Evolutionary conservation across 2,888 invertebrate species (phyloP), one percentile per base, ranked within the genome.

Genomic region (Lasioglossum malachurum): DNA sequence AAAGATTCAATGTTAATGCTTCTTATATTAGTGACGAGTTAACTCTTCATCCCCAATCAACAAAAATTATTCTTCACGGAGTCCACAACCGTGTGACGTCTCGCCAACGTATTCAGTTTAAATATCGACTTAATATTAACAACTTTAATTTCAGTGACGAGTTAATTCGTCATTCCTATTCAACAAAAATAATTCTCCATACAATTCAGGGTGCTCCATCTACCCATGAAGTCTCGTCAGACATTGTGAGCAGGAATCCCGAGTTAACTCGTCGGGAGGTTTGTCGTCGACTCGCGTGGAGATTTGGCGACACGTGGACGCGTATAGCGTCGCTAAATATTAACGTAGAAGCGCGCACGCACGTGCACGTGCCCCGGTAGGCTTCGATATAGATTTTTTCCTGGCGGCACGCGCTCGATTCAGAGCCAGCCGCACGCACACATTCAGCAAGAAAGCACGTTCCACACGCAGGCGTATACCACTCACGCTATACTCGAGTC

Each of bases 381-480:
- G 57, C 57, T 81, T 75, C 75, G 78, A 78, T 88, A 90, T 89
- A 90, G 89, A 89, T 89, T 89, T 89, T 80, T 78, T 77, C 73
- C 74, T n/a, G 38, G 27, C 67, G 19, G 78, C 82, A 83, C 86
- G 75, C 85, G 79, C 82, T 73, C 86, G 86, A 74, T 78, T 86
- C 75, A 38, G 49, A 44, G 64, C 1, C 74, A 41, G 60, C 71
- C 76, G 38, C 46, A 41, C 60, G 27, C 57, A 46, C 78, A 53
- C 76, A 27, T 57, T 35, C 44, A 31, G 2, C 35, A 16, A 7
- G 2, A n/a, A 23, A 23, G 14, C 71, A 71, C 12, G 71, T n/a
- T 12, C 38, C n/a, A 27, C 27, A 72, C 72, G 72, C 72, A 46
- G 46, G 46, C 72, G 76, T 67, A 46, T 10, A 53, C 64, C 67